Evolutionary conservation across 1,140 invertebrate genomes (phyloP), one percentile per base, ranked within the genome.

Genomic region (Ceratina japonica): DNA sequence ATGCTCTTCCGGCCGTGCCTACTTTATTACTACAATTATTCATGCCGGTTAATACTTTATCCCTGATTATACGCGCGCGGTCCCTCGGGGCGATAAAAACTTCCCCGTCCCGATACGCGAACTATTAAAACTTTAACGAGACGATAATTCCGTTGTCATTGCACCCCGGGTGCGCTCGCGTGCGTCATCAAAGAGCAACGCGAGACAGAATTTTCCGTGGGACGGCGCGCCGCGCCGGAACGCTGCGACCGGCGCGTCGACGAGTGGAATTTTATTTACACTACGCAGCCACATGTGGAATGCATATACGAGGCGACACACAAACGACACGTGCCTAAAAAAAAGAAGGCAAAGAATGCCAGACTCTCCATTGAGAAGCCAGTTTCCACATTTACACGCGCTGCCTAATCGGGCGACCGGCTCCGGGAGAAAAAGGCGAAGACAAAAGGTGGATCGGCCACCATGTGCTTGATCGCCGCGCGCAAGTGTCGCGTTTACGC

Each of bases 211-310:
- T 71, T 62, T 44, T 52, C 63, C 65, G 10, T 37, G 20, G 13
- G 51, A 44, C 20, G 13, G 27, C 8, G 22, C 20, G 27, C n/a
- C 22, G 27, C n/a, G 27, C n/a, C 22, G 61, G 70, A 79, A 74
- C 24, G 49, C 59, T 3, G 27, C 65, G 1, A 44, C 37, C 37
- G 37, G 20, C 49, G 15, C 59, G 37, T 44, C 37, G 37, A 44
- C 56, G 76, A 76, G 68, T 84, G 76, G 85, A 87, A 87, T 88
- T 88, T 81, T 83, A 87, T 87, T 87, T 87, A 88, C 80, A 88
- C 81, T 75, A 63, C 52, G 77, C 75, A 82, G 64, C 74, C 72
- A 63, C 63, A 76, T 37, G 79, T 69, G 76, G 75, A 86, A 81
- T 82, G 80, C 81, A 75, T 54, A 66, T 58, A 71, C 24, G 75